Percentiles rank a stretch among this genome's conserved stretches.
These are phyloP conservation scores for Thalassaphorura encarpata DNA, from an alignment of 1,140 invertebrate species.

Conservation along the genomic window DNA sequence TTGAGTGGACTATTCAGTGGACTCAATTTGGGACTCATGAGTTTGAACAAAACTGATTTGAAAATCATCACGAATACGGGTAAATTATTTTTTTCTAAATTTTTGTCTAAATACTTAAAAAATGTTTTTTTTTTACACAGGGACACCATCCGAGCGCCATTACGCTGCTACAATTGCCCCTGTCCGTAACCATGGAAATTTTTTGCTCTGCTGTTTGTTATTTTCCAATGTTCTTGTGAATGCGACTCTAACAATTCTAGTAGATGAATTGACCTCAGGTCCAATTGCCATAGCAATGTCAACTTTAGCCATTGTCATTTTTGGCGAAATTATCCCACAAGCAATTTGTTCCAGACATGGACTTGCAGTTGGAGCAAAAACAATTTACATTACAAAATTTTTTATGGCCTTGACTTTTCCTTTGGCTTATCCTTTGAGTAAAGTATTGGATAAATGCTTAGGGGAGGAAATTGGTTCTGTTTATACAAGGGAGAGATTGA, in stretches of 20 bases:
- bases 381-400: slow-evolving; percentile 49
- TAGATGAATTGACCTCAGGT: slow-evolving; percentile 51
- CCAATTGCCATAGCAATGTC: slow-evolving; percentile 42
- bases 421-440: slow-evolving; percentile 52
- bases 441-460: slow-evolving; percentile 44
- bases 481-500: slow-evolving; percentile 52
- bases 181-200: slow-evolving; percentile 46
- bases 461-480: slow-evolving; percentile 52
- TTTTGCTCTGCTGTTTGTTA: slow-evolving; percentile 51
- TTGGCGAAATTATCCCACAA: slow-evolving; percentile 52
- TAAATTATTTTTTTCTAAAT: too few relatives aligned
- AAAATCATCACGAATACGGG: slow-evolving; percentile 43
- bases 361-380: slow-evolving; percentile 51
- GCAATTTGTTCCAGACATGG: slow-evolving; percentile 53
- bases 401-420: slow-evolving; percentile 55
- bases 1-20: slow-evolving; percentile 49
- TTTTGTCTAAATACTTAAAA: too few relatives aligned
- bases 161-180: slow-evolving; percentile 41
- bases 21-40: slow-evolving; percentile 53
- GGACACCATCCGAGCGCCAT: slow-evolving; percentile 38
- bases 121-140: too few relatives aligned
- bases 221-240: slow-evolving; percentile 55
- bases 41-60: slow-evolving; percentile 49
- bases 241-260: slow-evolving; percentile 50
- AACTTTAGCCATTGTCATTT: slow-evolving; percentile 51